Conservation (phyloP, 2,888 invertebrate genomes). For the Strigamia crassipes region DNA sequence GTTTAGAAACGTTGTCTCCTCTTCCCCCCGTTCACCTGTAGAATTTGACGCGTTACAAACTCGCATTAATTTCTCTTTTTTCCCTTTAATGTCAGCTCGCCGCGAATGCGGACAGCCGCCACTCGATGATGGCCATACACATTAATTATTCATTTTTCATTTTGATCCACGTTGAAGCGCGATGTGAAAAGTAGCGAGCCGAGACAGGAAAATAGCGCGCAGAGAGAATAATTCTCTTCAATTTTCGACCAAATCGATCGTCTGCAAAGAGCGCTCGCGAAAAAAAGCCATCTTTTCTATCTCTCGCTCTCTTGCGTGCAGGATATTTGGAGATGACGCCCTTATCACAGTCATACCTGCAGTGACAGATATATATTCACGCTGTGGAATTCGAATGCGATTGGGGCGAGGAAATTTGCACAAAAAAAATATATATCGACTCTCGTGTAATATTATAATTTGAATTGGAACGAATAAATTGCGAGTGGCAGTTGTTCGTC, state of each 20-base stretch:
- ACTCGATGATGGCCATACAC: background rate
- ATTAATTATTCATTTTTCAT: constrained; percentile 37
- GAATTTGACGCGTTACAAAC: background rate
- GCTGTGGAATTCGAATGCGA: background rate
- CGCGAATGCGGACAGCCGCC: background rate
- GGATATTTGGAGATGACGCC: constrained; percentile 28
- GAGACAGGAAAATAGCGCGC: background rate
- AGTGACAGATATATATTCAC: constrained; percentile 37
- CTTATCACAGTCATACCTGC: constrained; percentile 31
- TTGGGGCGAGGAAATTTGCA: constrained; percentile 33
- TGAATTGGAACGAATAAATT: background rate
- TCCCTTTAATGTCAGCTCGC: background rate
- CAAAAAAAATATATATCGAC: constrained; percentile 27
- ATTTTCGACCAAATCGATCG: constrained; percentile 31
- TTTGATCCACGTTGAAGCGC: background rate
- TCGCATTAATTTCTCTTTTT: background rate
- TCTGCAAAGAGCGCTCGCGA: constrained; percentile 1
- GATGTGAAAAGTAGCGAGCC: background rate
- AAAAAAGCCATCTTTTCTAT: background rate
- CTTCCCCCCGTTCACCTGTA: background rate
- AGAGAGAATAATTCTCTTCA: constrained; percentile 34
- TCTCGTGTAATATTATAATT: constrained; percentile 17
- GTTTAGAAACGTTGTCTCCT: background rate
- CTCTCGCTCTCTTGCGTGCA: constrained; percentile 1
- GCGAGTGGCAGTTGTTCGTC: background rate